Conservation (phyloP, 1,140 invertebrate genomes). For the Phymastichus coffea region DNA sequence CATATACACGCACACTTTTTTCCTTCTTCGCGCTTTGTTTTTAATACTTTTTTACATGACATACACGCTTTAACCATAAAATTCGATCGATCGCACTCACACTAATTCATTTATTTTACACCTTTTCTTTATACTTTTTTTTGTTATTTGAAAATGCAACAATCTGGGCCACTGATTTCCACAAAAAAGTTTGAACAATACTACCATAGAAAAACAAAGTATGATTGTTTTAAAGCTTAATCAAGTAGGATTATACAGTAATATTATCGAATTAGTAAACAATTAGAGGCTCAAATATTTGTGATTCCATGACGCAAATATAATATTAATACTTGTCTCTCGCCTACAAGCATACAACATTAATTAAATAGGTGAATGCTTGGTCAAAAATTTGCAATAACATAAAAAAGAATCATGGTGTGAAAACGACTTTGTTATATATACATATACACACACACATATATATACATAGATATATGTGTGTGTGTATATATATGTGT, state of each 20-base stretch:
- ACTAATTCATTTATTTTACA: neutral
- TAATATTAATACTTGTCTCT: no score
- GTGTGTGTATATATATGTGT: no score
- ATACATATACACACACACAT: no score
- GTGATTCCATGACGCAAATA: neutral
- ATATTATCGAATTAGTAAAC: neutral
- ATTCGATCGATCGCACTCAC: slow-evolving; percentile 2
- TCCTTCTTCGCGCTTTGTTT: neutral
- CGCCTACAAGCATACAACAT: neutral
- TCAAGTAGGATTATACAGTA: no score
- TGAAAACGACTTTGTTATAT: slow-evolving; percentile 17
- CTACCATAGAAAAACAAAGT: no score
- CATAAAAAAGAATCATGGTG: slow-evolving; percentile 22
- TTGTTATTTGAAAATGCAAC: neutral
- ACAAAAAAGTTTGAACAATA: no score
- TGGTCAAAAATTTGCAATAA: slow-evolving; percentile 22
- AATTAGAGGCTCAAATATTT: slow-evolving; percentile 2
- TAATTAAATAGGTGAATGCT: neutral
- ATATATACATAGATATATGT: no score
- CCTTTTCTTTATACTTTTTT: neutral
- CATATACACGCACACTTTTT: neutral
- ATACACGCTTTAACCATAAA: slow-evolving; percentile 1
- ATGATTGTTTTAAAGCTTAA: no score
- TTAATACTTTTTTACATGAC: slow-evolving; percentile 15
- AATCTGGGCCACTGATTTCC: slow-evolving; percentile 3